Evolutionary conservation across 2,888 invertebrate species (phyloP).

Genomic region (Gari tellinella): DNA sequence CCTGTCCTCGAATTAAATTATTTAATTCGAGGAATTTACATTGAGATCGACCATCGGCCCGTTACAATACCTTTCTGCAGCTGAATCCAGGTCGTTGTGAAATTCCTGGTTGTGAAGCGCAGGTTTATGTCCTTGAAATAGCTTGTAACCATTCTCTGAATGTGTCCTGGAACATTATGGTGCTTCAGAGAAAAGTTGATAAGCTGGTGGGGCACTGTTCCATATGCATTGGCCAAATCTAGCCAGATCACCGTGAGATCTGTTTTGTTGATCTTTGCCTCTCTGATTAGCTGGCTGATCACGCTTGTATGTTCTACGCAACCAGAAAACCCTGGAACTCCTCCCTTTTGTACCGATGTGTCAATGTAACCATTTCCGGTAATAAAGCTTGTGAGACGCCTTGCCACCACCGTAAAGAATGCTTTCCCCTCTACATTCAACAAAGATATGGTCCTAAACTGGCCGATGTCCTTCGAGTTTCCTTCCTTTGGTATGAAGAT

Average conservation of each 20-base stretch:
- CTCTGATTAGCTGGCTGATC: background rate
- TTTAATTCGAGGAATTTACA: too few species aligned
- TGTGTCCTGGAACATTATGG: too few species aligned
- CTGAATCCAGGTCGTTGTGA: too few species aligned
- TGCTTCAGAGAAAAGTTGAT: too few species aligned
- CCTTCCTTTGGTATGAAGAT: background rate
- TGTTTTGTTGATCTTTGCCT: background rate
- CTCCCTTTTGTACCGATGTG: slow-evolving; percentile 1
- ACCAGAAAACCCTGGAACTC: background rate
- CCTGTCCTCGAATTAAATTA: too few species aligned
- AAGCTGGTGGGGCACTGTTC: too few species aligned
- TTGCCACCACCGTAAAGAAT: background rate
- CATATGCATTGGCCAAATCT: background rate
- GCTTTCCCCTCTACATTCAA: background rate
- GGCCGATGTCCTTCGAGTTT: background rate
- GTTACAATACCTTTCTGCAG: too few species aligned
- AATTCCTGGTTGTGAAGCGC: too few species aligned
- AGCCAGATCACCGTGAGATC: slow-evolving; percentile 10
- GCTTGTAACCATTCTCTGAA: too few species aligned
- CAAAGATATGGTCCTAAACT: background rate
- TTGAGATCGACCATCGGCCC: too few species aligned
- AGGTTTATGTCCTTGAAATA: too few species aligned
- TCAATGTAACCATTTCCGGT: background rate
- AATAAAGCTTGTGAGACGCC: background rate
- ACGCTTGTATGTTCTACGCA: background rate